phyloP scores from a whole-genome alignment of 2,797 vertebrate species.

The Buphagus erythrorhynchus region DNA sequence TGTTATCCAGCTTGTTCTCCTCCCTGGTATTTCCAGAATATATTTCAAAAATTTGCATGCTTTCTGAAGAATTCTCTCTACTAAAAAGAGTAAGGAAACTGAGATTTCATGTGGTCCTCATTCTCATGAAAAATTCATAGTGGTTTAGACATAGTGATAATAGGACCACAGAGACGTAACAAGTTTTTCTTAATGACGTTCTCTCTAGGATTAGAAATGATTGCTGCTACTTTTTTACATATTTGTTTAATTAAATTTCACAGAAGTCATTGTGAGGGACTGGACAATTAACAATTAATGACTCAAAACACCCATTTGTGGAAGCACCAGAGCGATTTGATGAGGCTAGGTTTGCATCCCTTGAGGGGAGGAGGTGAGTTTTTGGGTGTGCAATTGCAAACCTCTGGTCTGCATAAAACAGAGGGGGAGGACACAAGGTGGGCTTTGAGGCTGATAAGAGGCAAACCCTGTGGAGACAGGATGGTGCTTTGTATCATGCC shows the following conservation, averaged over 20 bases:
- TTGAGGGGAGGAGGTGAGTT: accelerated
- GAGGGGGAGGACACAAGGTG: background rate
- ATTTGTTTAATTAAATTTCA: background rate
- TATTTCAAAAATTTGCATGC: background rate
- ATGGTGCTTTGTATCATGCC: background rate
- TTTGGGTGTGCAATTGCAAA: background rate
- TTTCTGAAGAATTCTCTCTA: background rate
- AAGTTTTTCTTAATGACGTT: background rate
- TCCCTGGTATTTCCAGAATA: background rate
- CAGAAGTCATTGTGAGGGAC: background rate
- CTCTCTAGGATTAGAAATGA: background rate
- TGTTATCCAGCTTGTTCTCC: background rate
- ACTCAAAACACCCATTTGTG: background rate
- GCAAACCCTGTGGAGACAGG: background rate
- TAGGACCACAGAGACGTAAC: background rate
- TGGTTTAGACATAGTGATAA: background rate
- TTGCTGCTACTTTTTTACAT: background rate
- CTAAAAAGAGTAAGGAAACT: background rate
- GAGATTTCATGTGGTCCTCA: background rate
- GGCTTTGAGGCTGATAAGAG: background rate
- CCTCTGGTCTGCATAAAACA: background rate
- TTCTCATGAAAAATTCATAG: conserved; percentile 24
- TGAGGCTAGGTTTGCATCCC: background rate
- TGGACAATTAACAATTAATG: background rate
- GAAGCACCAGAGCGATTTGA: background rate